phyloP scores from a whole-genome alignment of 2,113 vertebrate genomes.

The Eira barbara region DNA sequence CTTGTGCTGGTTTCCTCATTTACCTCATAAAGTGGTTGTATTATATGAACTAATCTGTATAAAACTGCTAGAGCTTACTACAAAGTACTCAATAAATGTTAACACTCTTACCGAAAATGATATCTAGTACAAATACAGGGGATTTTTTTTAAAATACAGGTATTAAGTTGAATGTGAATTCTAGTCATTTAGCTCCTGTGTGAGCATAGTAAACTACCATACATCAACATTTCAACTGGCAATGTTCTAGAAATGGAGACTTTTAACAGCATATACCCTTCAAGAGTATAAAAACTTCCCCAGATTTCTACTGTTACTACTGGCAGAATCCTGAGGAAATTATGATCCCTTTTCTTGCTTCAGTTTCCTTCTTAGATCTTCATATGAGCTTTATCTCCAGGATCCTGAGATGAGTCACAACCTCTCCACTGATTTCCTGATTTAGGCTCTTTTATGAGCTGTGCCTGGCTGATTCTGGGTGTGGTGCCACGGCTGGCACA shows the following conservation, averaged over 20 bases:
- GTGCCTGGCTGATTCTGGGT: constrained; percentile 24
- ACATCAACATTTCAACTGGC: neutral
- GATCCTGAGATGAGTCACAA: constrained; percentile 47
- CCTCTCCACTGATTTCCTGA: neutral
- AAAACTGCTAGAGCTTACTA: neutral
- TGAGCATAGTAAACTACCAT: neutral
- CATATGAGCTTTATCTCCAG: constrained; percentile 2
- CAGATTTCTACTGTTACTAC: neutral
- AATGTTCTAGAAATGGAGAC: neutral
- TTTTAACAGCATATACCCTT: neutral
- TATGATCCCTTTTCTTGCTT: neutral
- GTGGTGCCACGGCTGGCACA: constrained; percentile 25
- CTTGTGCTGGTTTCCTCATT: neutral
- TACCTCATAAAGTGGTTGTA: neutral
- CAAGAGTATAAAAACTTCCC: neutral
- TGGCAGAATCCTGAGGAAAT: neutral
- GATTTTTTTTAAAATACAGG: neutral
- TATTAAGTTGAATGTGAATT: neutral
- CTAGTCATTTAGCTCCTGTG: neutral
- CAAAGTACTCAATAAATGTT: constrained; percentile 2
- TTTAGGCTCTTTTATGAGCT: neutral
- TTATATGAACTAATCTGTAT: neutral
- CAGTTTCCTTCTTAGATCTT: neutral
- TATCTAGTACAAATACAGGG: neutral
- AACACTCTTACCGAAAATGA: neutral